A percentile compares a stretch with the other conserved stretches of the same genome.
Evolutionary conservation across 2,797 vertebrate genomes (phyloP).

Genomic region (Molothrus aeneus): DNA sequence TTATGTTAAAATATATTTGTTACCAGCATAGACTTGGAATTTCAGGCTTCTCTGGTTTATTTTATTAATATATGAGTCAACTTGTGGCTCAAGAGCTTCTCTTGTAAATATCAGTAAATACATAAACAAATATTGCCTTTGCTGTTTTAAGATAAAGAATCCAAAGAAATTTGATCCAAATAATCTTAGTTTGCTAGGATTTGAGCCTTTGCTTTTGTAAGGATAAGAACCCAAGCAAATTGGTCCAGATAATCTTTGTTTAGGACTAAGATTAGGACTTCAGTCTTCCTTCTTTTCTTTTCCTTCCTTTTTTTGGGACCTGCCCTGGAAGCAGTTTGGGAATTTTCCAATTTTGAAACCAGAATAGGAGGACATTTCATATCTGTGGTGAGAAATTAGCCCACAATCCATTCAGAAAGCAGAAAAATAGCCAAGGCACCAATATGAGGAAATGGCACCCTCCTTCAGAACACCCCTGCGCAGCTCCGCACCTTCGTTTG

Average conservation of each 20-base stretch:
- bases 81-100: fast-evolving
- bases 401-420: not conserved
- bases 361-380: fast-evolving
- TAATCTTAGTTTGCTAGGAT: not conserved
- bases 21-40: not conserved
- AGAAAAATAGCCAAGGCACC: not conserved
- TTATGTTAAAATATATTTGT: not conserved
- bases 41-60: not conserved
- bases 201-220: not conserved
- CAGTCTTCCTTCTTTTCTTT: not conserved
- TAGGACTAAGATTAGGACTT: not conserved
- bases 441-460: fast-evolving
- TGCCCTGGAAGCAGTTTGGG: not conserved
- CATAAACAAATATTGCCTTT: not conserved
- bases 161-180: not conserved
- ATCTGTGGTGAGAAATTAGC: not conserved
- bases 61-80: not conserved
- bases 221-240: not conserved
- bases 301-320: fast-evolving
- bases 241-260: not conserved
- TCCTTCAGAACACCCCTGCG: not conserved
- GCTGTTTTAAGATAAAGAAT: not conserved
- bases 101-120: not conserved
- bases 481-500: not conserved
- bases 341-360: not conserved